A percentile compares a stretch with the other conserved stretches of the same genome.
Conservation (phyloP, 2,113 vertebrate genomes). For the Epinephelus fuscoguttatus region DNA sequence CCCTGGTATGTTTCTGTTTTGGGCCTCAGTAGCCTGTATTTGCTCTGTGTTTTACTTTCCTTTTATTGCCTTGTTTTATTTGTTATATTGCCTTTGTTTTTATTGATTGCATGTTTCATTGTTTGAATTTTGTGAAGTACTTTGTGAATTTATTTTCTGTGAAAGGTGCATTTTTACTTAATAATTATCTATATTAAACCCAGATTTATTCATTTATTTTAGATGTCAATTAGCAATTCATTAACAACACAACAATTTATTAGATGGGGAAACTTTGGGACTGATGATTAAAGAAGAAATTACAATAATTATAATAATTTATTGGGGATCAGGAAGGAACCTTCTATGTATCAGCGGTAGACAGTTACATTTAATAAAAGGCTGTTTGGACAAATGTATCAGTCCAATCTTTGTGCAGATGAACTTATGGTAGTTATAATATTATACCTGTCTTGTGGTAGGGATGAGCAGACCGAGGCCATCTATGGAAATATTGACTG, state of each 20-base stretch:
- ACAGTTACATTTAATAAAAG: neutral
- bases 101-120: no score
- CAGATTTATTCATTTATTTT: neutral
- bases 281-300: neutral
- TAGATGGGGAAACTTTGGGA: neutral
- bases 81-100: no score
- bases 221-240: neutral
- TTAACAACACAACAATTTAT: neutral
- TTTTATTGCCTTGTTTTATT: no score
- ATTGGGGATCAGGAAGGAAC: neutral
- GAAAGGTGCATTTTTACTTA: no score
- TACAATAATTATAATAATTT: neutral
- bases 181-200: no score
- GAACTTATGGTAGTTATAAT: neutral
- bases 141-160: no score
- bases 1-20: no score
- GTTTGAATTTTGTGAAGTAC: no score
- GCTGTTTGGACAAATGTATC: neutral
- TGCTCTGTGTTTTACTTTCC: no score
- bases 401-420: neutral
- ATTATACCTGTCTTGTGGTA: slow-evolving; percentile 90
- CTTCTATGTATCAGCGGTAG: neutral
- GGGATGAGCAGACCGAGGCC: slow-evolving; percentile 94
- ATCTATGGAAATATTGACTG: slow-evolving; percentile 93
- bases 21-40: no score